phyloP scores from a whole-genome alignment of 2,888 invertebrate species.

The Macaria liturata region DNA sequence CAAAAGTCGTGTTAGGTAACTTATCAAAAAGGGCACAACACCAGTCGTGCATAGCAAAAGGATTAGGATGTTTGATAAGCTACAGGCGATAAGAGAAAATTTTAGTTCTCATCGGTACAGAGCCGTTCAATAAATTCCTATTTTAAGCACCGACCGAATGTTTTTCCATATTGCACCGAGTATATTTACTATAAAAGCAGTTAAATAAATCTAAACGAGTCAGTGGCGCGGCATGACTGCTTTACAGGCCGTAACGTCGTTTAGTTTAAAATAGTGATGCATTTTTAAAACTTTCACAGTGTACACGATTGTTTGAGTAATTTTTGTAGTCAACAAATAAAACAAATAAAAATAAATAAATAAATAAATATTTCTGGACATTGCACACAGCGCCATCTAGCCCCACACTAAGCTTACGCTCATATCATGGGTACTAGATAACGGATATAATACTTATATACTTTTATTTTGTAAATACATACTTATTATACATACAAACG shows the following conservation, averaged over 20 bases:
- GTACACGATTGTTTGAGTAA: constrained; percentile 31
- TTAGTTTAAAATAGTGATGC: constrained; percentile 25
- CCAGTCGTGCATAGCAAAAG: constrained; percentile 6
- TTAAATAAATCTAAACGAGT: constrained; percentile 35
- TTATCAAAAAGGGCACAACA: neutral
- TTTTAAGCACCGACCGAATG: constrained; percentile 13
- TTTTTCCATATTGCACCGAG: constrained; percentile 14
- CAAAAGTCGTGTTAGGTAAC: neutral
- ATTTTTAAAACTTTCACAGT: constrained; percentile 31
- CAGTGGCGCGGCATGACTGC: constrained; percentile 28
- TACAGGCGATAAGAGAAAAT: neutral
- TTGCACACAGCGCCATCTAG: too few species aligned
- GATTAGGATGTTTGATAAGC: constrained; percentile 4
- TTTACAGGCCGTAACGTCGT: constrained; percentile 37
- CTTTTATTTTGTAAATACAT: too few species aligned
- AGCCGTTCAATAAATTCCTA: constrained; percentile 7
- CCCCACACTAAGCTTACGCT: too few species aligned
- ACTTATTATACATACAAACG: too few species aligned
- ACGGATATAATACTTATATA: too few species aligned
- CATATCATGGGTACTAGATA: too few species aligned
- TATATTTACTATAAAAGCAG: constrained; percentile 23
- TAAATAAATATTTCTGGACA: too few species aligned
- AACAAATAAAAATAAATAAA: too few species aligned
- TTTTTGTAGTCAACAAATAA: constrained; percentile 11
- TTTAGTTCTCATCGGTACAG: constrained; percentile 5